Evolutionary conservation across 2,113 vertebrate genomes (phyloP).

Genomic region (Thryonomys swinderianus): DNA sequence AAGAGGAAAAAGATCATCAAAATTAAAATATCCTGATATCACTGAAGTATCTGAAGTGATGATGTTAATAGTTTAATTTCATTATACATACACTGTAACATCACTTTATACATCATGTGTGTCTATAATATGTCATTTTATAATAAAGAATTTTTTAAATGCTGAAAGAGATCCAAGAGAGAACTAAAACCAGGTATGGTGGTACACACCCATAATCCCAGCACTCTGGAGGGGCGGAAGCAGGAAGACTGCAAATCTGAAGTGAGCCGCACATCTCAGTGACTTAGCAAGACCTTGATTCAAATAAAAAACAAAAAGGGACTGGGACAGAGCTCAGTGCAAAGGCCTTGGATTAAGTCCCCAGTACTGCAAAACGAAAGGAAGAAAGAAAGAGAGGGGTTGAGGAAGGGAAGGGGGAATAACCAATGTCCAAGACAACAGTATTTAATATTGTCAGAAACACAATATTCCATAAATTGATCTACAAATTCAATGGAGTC

Average conservation of each 20-base stretch:
- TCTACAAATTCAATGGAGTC: background rate
- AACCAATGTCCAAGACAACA: background rate
- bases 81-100: background rate
- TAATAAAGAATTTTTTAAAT: background rate
- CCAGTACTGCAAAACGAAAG: background rate
- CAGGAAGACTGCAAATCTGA: background rate
- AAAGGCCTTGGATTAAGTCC: background rate
- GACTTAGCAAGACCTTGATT: background rate
- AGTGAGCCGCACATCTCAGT: background rate
- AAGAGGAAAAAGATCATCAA: background rate
- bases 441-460: background rate
- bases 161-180: background rate
- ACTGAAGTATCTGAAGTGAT: background rate
- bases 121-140: background rate
- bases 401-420: background rate
- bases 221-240: background rate
- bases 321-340: background rate
- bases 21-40: background rate
- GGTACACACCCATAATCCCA: background rate
- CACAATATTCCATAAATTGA: background rate
- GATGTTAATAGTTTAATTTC: background rate
- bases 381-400: background rate
- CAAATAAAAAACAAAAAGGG: background rate
- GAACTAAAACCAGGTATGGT: background rate
- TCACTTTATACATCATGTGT: background rate